Conservation (phyloP, 37 sponge, comb jelly and placozoan genomes). For the Cliona cf. orientalis region DNA sequence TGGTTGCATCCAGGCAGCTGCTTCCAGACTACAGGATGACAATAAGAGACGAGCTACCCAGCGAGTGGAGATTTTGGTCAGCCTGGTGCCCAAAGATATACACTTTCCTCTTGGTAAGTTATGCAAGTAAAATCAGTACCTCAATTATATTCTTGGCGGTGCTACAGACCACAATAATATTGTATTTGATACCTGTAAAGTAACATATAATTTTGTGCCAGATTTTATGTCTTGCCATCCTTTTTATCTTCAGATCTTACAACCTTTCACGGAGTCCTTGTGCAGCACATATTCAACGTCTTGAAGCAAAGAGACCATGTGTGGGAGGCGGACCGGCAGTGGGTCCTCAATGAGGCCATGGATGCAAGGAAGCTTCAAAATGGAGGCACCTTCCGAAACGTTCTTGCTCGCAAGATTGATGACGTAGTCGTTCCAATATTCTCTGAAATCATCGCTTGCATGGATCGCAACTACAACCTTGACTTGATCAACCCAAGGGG, state of each 20-base stretch:
- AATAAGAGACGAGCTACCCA: constrained; percentile 22
- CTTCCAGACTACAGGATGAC: constrained; percentile 29
- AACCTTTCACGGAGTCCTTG: constrained; percentile 61
- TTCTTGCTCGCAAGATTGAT: constrained; percentile 55
- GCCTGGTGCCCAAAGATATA: constrained; percentile 38
- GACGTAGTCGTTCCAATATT: constrained; percentile 60
- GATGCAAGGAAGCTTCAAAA: constrained; percentile 47
- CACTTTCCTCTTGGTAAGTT: constrained; percentile 22
- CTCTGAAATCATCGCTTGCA: constrained; percentile 56
- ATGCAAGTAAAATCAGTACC: not conserved
- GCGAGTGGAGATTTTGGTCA: constrained; percentile 29
- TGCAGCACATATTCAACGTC: constrained; percentile 38
- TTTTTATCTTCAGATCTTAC: constrained; percentile 14
- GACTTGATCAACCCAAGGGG: constrained; percentile 11
- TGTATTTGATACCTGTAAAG: too few relatives aligned
- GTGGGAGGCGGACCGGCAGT: constrained; percentile 8
- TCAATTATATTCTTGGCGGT: too few relatives aligned
- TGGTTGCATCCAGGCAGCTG: constrained; percentile 66
- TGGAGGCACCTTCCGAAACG: constrained; percentile 78
- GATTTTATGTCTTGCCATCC: too few relatives aligned
- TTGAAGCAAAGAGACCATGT: constrained; percentile 55
- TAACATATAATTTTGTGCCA: too few relatives aligned
- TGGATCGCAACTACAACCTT: constrained; percentile 71
- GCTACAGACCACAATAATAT: not conserved
- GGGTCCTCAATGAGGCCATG: constrained; percentile 74